A percentile compares a stretch with the other conserved stretches of the same genome.
phyloP scores from a whole-genome alignment of 2,797 vertebrate genomes.

The Premnoplex brunnescens region DNA sequence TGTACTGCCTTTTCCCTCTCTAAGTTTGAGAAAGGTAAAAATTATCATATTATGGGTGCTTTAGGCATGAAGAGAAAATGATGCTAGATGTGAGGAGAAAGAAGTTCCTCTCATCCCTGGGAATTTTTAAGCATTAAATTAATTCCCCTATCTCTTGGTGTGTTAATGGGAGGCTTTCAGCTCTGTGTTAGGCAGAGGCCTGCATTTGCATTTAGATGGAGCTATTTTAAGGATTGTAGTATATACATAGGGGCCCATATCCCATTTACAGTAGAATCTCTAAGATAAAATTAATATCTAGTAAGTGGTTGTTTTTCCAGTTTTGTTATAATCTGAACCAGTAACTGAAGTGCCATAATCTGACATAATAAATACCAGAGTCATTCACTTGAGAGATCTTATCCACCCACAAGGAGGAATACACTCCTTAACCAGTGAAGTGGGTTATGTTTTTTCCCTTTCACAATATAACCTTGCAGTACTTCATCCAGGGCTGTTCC shows the following conservation, averaged over 20 bases:
- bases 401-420: slow-evolving; percentile 29
- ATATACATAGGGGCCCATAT: slow-evolving; percentile 31
- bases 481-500: not conserved
- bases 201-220: slow-evolving; percentile 83
- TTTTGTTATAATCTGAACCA: slow-evolving; percentile 51
- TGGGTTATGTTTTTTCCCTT: slow-evolving; percentile 1
- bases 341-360: slow-evolving; percentile 60
- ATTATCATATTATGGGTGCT: slow-evolving; percentile 69
- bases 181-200: slow-evolving; percentile 69
- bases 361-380: slow-evolving; percentile 58
- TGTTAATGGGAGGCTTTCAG: slow-evolving; percentile 77
- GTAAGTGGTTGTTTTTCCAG: slow-evolving; percentile 66
- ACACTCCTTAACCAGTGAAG: not conserved
- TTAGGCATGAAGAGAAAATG: slow-evolving; percentile 74
- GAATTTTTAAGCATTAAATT: slow-evolving; percentile 79
- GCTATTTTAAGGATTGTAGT: slow-evolving; percentile 70
- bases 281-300: slow-evolving; percentile 75
- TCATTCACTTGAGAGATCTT: slow-evolving; percentile 29
- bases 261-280: slow-evolving; percentile 73
- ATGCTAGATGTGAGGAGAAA: slow-evolving; percentile 62
- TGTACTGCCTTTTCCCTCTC: slow-evolving; percentile 59
- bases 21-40: slow-evolving; percentile 73
- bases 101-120: slow-evolving; percentile 70
- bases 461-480: not conserved
- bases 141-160: slow-evolving; percentile 75